Conservation (phyloP, 1,140 invertebrate genomes). For the Atta cephalotes region DNA sequence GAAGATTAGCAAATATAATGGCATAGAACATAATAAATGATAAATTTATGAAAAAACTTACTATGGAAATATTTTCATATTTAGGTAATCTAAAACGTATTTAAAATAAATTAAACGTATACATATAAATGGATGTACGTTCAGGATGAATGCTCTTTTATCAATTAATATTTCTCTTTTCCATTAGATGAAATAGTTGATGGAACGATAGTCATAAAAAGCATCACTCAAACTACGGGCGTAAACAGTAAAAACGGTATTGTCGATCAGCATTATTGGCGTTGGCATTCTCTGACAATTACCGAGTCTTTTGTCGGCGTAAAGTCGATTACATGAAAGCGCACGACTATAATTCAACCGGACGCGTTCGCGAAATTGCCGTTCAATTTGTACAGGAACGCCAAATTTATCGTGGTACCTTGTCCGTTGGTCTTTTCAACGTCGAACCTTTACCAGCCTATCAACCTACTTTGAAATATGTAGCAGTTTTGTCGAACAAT, state of each 20-base stretch:
- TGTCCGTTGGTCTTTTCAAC: slow-evolving; percentile 60
- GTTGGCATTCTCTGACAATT: slow-evolving; percentile 66
- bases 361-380: slow-evolving; percentile 73
- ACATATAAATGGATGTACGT: background rate
- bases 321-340: slow-evolving; percentile 75
- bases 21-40: background rate
- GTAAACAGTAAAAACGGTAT: slow-evolving; percentile 62
- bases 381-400: slow-evolving; percentile 71
- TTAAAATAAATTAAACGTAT: background rate
- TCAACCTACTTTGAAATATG: slow-evolving; percentile 3
- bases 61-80: background rate
- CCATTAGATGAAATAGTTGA: background rate
- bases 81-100: background rate
- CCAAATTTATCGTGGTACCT: slow-evolving; percentile 73
- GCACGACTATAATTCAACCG: slow-evolving; percentile 73
- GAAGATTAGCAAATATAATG: background rate
- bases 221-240: background rate
- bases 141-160: background rate
- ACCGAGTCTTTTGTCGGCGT: slow-evolving; percentile 68
- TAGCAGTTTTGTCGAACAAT: slow-evolving; percentile 19
- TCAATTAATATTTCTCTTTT: slow-evolving; percentile 30
- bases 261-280: slow-evolving; percentile 65
- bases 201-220: slow-evolving; percentile 43
- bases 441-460: slow-evolving; percentile 13
- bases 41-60: background rate